Base-by-base conservation (phyloP, 2,888 invertebrate genomes). In the Caradrina clavipalpis region DNA sequence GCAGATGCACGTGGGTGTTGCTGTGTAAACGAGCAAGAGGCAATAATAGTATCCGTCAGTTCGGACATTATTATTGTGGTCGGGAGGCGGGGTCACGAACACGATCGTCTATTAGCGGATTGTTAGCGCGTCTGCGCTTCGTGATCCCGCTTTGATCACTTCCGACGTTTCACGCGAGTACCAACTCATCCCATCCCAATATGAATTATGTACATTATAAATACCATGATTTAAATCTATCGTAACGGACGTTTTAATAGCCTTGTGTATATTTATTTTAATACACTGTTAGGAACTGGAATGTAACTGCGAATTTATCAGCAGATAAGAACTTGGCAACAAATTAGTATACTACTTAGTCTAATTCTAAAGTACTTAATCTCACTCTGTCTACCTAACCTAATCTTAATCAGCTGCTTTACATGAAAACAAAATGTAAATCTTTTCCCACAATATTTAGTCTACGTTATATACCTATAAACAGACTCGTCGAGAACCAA, bases 101-200 rank as follows among this genome's bases (percentile, higher is more conserved):
- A 91, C 91, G 93, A 92, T 91, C 89, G 90, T 88, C 93, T 92
- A 94, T 95, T 94, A 95, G 93, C 90, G 91, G 86, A 88, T 92
- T 89, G 94, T 95, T 94, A 94, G 92, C 91, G 91, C 90, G 90
- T 90, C 90, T 80, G 89, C 86, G 87, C 90, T 84, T 94, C 94
- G 95, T 95, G 95, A 94, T 91, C 89, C 85, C 79, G 73, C 88
- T 86, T 88, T 90, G 93, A 94, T 94, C 92, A 93, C 93, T 95
- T 95, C 95, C 95, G 93, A 94, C 92, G 82, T 86, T 77, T 80
- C 76, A 78, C 85, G 81, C 81, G 76, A 81, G 81, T 72, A 69
- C 74, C 70, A 73, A 80, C 65, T 77, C 78, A 73, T 84, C 83
- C 64, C 78, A 83, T 80, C 81, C 68, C 79, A 84, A 80, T 84